Evolutionary conservation across 2,888 invertebrate species (phyloP), one percentile per base, ranked within the genome.

Genomic region (Agrochola lota): DNA sequence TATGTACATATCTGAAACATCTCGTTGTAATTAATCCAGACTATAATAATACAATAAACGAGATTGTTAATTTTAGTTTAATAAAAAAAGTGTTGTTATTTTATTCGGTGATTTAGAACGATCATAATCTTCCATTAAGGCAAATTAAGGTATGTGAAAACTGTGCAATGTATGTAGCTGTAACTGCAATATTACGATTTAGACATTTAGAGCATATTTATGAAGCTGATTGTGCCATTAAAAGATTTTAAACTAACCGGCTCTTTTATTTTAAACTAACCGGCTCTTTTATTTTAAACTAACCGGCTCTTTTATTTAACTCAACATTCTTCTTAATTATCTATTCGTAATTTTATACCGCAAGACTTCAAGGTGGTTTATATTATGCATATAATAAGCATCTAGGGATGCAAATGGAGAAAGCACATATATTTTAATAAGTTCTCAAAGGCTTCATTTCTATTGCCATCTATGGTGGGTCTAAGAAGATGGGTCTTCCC

Each of bases 141-240:
- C 68, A 66, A 26, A 49, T 26, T 64, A 63, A 17, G 0, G 4
- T 74, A 66, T 43, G 12, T 68, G 26, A 59, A 69, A 46, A 46
- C 43, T 55, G 43, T 59, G 35, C 59, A 52, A 64, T 64, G 35
- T 80, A 35, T 57, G 30, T 67, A 80, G 4, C 4, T 40, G 15
- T 7, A 49, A 20, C 30, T 69, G 59, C 2, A 71, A 43, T 71
- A 30, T 26, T 59, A 59, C 15, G 9, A 64, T 52, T 49, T 46
- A 78, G 49, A 49, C 30, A 71, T 81, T 62, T 76, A 76, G 46
- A 75, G 64, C 73, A 43, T 40, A 5, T 64, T 72, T 30, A 5
- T 55, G 43, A 52, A 57, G 9, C 43, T 59, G 49, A 81, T 30
- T 63, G 82, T 80, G 77, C 71, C 81, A 81, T 68, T 82, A 81